Evolutionary conservation across 1,140 invertebrate species (phyloP).

Genomic region (Anastrepha obliqua): DNA sequence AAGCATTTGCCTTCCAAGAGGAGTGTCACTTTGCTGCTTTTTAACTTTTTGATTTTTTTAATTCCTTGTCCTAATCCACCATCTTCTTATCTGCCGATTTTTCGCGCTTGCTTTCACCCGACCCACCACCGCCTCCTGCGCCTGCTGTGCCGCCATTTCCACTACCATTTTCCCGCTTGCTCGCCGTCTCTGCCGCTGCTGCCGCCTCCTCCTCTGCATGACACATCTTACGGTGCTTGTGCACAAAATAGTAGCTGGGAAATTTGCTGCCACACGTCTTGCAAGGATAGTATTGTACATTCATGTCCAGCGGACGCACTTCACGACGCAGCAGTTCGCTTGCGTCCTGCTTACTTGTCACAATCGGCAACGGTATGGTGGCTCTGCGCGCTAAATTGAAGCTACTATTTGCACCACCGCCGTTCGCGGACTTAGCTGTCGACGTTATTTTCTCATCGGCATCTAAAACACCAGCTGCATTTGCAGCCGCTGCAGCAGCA

Average conservation of each 20-base stretch:
- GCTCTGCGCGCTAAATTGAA: slow-evolving; percentile 1
- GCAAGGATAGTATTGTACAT: slow-evolving; percentile 93
- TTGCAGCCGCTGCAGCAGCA: slow-evolving; percentile 53
- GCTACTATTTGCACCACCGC: neutral
- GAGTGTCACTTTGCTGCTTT: neutral
- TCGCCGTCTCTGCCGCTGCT: neutral
- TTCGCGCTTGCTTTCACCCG: slow-evolving; percentile 52
- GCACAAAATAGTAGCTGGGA: slow-evolving; percentile 94
- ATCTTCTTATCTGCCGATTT: neutral
- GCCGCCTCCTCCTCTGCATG: slow-evolving; percentile 80
- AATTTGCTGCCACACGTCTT: slow-evolving; percentile 94
- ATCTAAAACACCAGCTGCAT: neutral
- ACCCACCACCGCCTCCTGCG: neutral
- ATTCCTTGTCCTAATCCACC: neutral
- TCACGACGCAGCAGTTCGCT: slow-evolving; percentile 73
- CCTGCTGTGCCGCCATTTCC: neutral
- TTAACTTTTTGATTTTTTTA: neutral
- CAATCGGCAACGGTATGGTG: neutral
- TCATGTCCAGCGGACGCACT: slow-evolving; percentile 83
- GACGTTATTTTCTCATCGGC: slow-evolving; percentile 43
- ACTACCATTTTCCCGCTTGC: slow-evolving; percentile 9
- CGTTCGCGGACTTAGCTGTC: neutral
- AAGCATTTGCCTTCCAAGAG: neutral
- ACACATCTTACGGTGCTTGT: slow-evolving; percentile 91
- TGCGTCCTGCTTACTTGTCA: slow-evolving; percentile 2